Conservation (phyloP, 2,797 vertebrate genomes). For the Myripristis jacobus region DNA sequence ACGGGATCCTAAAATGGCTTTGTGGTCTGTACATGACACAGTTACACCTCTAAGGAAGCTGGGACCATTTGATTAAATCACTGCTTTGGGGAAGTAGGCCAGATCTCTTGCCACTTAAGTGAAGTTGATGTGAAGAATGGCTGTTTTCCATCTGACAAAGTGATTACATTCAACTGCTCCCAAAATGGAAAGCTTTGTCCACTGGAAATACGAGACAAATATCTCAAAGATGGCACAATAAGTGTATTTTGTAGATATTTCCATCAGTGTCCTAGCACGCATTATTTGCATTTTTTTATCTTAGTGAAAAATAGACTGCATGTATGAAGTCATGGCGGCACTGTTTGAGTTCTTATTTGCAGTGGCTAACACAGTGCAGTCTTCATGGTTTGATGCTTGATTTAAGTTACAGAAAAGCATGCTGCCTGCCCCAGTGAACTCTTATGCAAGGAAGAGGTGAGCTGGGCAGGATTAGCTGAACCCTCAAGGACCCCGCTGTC, state of each 20-base stretch:
- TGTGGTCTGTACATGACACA: conserved; percentile 25
- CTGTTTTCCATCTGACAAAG: conserved; percentile 17
- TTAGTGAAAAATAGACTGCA: too few species aligned
- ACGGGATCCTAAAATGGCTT: conserved; percentile 30
- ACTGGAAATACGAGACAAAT: too few species aligned
- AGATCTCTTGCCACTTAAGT: conserved; percentile 27
- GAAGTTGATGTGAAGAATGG: conserved; percentile 15
- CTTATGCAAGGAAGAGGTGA: neutral
- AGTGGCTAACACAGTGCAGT: conserved; percentile 1
- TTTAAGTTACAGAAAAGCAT: conserved; percentile 6
- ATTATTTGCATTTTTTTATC: too few species aligned
- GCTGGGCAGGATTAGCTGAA: conserved; percentile 10
- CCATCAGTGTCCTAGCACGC: too few species aligned
- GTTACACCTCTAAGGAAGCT: conserved; percentile 30
- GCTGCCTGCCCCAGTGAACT: too few species aligned
- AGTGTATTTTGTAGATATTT: too few species aligned
- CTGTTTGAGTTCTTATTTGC: conserved; percentile 15
- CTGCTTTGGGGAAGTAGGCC: conserved; percentile 29
- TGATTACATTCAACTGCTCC: neutral
- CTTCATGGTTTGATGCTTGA: neutral
- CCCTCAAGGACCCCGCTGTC: conserved; percentile 41
- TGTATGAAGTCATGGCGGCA: neutral
- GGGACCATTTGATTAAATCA: conserved; percentile 29
- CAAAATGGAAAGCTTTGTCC: too few species aligned
- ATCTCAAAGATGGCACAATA: too few species aligned